Evolutionary conservation across 2,888 invertebrate species (phyloP).

Genomic region (Mythimna vitellina): DNA sequence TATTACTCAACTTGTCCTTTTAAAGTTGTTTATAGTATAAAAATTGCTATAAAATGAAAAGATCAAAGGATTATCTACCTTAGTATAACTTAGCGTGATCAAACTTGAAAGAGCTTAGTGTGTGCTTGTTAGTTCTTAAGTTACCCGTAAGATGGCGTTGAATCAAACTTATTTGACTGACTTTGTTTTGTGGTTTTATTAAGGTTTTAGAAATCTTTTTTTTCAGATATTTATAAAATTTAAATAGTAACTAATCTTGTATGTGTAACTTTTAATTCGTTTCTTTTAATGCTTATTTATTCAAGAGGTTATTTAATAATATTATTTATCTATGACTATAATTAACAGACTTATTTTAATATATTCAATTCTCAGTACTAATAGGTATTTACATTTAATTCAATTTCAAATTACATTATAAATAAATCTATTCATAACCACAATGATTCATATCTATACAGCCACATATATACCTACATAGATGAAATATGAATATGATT

Average conservation of each 20-base stretch:
- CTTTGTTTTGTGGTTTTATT: neutral
- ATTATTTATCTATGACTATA: neutral
- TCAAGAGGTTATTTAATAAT: neutral
- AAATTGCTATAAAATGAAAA: neutral
- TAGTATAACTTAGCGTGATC: neutral
- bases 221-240: neutral
- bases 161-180: slow-evolving; percentile 10
- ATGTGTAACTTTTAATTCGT: neutral
- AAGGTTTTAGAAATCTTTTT: neutral
- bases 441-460: slow-evolving; percentile 23
- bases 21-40: neutral
- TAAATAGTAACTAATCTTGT: too few relatives aligned
- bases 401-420: neutral
- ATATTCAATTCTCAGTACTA: neutral
- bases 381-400: neutral
- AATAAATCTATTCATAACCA: slow-evolving; percentile 22
- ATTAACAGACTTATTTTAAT: neutral
- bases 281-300: neutral
- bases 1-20: neutral
- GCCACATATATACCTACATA: slow-evolving; percentile 20
- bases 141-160: slow-evolving; percentile 50
- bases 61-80: slow-evolving; percentile 3
- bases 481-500: slow-evolving; percentile 70
- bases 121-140: slow-evolving; percentile 42
- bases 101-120: slow-evolving; percentile 3